Evolutionary conservation across 2,888 invertebrate genomes (phyloP), one percentile per base, ranked within the genome.

Genomic region (Trimorus sp.): DNA sequence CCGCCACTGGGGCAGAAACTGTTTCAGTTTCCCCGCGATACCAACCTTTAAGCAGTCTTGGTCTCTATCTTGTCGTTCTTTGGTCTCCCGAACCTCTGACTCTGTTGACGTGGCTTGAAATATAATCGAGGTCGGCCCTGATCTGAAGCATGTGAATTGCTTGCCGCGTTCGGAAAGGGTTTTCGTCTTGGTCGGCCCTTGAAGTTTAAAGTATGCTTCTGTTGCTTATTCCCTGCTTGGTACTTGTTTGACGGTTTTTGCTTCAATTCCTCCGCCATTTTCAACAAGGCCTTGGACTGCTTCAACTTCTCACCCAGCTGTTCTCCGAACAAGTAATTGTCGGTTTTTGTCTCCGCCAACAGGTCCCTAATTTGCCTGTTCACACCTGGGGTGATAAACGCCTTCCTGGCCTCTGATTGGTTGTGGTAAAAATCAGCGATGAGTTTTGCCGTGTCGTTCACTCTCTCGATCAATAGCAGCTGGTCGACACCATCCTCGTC

Each of bases 401-500:
- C 40, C 11, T 40, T 40, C 40, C 40, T 8, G 40, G 40, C 40
- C 11, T 40, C 40, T 11, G 40, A 40, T 40, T 9, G 11, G 8
- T 40, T 40, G 11, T 40, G 8, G 11, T 9, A 40, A 11, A 11
- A 9, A 40, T 40, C 40, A 1, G 40, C 40, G 9, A 40, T 40
- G 40, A 40, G 7, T 40, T 40, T 8, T 11, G 16, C 49, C 12
- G 37, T 16, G n/a, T 70, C 59, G 7, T 11, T 51, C 7, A 70
- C 8, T 48, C 49, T 48, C 15, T 70, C 51, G 5, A 70, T 15
- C 5, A 58, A 26, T 5, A 5, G 0, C 14, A 70, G 14, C 49
- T 59, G 58, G n/a, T 70, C 70, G 2, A 70, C 48, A 12, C 49
- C 38, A 58, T 70, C 70, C 1, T 4, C 8, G 15, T 70, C 70